These are phyloP conservation scores for Sarcophilus harrisii DNA, from an alignment of 2,797 vertebrate genomes.

Conservation along the genomic window DNA sequence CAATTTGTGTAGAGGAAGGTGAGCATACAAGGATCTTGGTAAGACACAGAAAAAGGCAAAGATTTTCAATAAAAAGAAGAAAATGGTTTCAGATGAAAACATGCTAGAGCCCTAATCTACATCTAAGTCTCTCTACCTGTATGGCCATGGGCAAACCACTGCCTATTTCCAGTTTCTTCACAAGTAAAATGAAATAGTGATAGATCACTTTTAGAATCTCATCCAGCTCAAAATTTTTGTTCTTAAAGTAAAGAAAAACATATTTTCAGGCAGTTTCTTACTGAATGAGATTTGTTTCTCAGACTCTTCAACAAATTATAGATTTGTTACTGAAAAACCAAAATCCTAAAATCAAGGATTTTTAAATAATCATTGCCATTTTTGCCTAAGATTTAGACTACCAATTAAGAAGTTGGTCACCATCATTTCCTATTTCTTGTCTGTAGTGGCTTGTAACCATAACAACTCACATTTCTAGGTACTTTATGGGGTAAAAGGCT, in stretches of 20 bases:
- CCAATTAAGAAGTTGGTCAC: not conserved
- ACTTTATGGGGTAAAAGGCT: not conserved
- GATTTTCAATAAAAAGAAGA: not conserved
- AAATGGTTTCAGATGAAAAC: not conserved
- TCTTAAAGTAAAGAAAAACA: not conserved
- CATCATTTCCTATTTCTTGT: not conserved
- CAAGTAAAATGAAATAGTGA: not conserved
- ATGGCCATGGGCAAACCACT: not conserved
- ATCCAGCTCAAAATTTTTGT: not conserved
- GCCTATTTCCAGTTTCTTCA: not conserved
- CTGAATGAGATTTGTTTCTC: not conserved
- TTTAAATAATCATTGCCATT: not conserved
- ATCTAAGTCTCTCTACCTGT: not conserved
- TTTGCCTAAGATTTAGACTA: not conserved
- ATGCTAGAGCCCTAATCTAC: not conserved
- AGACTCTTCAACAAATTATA: not conserved
- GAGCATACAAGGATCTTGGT: not conserved
- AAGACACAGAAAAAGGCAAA: not conserved
- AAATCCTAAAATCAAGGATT: not conserved
- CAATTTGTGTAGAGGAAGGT: not conserved
- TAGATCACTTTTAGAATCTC: not conserved
- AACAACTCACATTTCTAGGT: not conserved
- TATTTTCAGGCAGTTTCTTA: not conserved
- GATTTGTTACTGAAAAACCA: not conserved
- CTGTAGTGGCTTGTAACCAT: not conserved